These are phyloP conservation scores for Alexandromys fortis DNA, from an alignment of 2,113 vertebrate species.

Conservation along the genomic window DNA sequence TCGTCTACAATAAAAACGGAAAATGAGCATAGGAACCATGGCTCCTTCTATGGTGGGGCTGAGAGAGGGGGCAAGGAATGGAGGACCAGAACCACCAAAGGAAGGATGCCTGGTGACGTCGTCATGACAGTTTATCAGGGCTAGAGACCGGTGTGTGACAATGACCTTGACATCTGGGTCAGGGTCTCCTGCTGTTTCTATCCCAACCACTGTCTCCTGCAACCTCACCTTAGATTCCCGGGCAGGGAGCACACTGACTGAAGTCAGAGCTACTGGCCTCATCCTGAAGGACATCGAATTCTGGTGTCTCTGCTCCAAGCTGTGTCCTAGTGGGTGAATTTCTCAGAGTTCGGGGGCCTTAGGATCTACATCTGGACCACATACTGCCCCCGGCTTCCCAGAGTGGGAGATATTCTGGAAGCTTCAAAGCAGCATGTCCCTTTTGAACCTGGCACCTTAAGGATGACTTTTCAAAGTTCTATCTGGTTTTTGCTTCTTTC, in stretches of 20 bases:
- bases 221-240: rapidly evolving
- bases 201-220: background rate
- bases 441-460: background rate
- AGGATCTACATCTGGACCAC: background rate
- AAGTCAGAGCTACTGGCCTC: background rate
- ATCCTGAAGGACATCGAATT: background rate
- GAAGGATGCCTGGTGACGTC: too few species aligned
- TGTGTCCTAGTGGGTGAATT: background rate
- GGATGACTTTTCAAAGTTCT: background rate
- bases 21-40: background rate
- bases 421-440: rapidly evolving
- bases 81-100: background rate
- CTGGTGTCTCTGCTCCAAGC: background rate
- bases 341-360: background rate
- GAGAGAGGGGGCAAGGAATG: background rate
- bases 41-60: background rate
- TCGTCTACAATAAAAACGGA: background rate
- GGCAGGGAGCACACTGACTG: background rate
- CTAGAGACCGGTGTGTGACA: background rate
- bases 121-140: background rate
- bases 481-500: background rate
- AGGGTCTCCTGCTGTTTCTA: background rate
- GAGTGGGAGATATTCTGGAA: background rate
- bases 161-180: too few species aligned
- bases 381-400: background rate